Conservation (phyloP, 1,140 invertebrate species). For the Apis mellifera region Amel_HAv3.1 CM009942.2:4477501-4478000, state of each 20-base stretch:
- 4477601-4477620: neutral
- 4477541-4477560: no score
- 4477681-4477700: no score
- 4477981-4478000: conserved; percentile 17
- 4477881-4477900: neutral
- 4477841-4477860: neutral
- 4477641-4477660: no score
- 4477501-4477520: no score
- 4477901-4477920: neutral
- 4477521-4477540: no score
- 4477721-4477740: neutral
- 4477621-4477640: no score
- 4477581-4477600: neutral
- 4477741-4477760: neutral
- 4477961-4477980: neutral
- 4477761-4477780: neutral
- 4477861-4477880: neutral
- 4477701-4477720: no score
- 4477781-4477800: no score
- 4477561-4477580: neutral
- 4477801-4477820: no score
- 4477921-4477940: neutral
- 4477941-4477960: neutral
- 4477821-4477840: neutral
- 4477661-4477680: no score